Percentiles rank a stretch among this genome's conserved stretches.
phyloP scores from a whole-genome alignment of 2,797 vertebrate genomes.

The Acanthurus lineatus region DNA sequence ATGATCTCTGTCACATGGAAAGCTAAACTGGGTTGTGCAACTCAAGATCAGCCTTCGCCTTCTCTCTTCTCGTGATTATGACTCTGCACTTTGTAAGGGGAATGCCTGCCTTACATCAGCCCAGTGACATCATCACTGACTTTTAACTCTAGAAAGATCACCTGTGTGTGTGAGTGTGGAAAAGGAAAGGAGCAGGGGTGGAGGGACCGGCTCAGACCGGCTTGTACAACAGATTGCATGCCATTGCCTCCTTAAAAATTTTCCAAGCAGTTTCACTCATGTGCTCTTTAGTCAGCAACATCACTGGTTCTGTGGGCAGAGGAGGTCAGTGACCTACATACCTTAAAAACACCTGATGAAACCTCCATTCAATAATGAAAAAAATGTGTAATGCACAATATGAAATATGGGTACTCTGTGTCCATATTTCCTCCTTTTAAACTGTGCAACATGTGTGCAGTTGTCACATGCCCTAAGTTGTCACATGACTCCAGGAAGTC shows the following conservation, averaged over 20 bases:
- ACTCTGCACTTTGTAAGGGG: slow-evolving; percentile 65
- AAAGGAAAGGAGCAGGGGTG: slow-evolving; percentile 31
- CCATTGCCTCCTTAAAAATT: slow-evolving; percentile 13
- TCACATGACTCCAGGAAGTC: slow-evolving; percentile 40
- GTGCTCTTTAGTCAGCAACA: slow-evolving; percentile 25
- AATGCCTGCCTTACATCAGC: slow-evolving; percentile 67
- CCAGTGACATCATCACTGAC: slow-evolving; percentile 69
- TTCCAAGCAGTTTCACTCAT: slow-evolving; percentile 54
- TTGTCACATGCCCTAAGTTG: slow-evolving; percentile 16
- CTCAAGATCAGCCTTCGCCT: slow-evolving; percentile 32
- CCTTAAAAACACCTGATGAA: slow-evolving; percentile 18
- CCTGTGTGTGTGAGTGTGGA: slow-evolving; percentile 37
- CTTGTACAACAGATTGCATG: slow-evolving; percentile 64
- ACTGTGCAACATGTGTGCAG: slow-evolving; percentile 6
- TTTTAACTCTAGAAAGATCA: slow-evolving; percentile 58
- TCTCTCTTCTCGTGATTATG: slow-evolving; percentile 62
- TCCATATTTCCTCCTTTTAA: not conserved
- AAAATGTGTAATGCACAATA: not conserved
- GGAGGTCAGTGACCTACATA: not conserved
- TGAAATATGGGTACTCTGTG: not conserved
- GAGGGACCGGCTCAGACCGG: slow-evolving; percentile 15
- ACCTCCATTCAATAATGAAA: not conserved
- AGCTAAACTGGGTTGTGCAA: slow-evolving; percentile 47
- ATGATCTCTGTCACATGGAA: slow-evolving; percentile 33
- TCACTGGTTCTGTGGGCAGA: slow-evolving; percentile 19